Conservation (phyloP, 2,797 vertebrate species). For the Heteromormyrus szaboi region DNA sequence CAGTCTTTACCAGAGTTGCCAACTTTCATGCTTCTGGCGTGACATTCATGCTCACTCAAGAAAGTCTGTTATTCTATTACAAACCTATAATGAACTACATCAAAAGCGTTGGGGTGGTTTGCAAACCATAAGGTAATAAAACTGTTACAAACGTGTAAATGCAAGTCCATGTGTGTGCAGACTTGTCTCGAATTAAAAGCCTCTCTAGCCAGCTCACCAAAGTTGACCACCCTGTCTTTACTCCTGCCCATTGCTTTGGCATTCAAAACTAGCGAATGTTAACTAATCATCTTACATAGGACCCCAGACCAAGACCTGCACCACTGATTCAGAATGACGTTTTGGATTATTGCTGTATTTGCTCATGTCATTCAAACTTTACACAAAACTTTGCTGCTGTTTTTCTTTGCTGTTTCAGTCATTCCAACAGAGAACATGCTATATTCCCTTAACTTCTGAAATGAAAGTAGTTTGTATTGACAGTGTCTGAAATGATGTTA, state of each 20-base stretch:
- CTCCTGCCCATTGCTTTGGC: neutral
- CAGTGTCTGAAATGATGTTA: slow-evolving; percentile 1
- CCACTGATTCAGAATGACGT: neutral
- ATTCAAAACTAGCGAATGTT: neutral
- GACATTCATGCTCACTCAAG: neutral
- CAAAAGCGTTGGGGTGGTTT: neutral
- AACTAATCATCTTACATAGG: neutral
- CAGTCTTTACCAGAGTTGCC: neutral
- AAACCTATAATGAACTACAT: neutral
- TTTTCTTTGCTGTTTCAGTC: neutral
- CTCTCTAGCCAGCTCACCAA: neutral
- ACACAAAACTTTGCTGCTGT: neutral
- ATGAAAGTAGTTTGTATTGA: neutral
- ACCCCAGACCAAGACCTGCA: neutral
- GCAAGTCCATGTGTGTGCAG: neutral
- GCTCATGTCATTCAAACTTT: neutral
- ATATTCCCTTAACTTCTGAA: neutral
- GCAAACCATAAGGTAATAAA: neutral
- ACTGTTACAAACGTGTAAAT: neutral
- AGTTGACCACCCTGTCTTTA: neutral
- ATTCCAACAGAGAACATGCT: neutral
- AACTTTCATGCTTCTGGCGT: neutral
- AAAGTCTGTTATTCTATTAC: neutral
- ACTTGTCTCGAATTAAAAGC: neutral
- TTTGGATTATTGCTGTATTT: neutral